Percentiles rank a stretch among this genome's conserved stretches.
Conservation (phyloP, 2,113 vertebrate genomes). For the Seriola rivoliana region DNA sequence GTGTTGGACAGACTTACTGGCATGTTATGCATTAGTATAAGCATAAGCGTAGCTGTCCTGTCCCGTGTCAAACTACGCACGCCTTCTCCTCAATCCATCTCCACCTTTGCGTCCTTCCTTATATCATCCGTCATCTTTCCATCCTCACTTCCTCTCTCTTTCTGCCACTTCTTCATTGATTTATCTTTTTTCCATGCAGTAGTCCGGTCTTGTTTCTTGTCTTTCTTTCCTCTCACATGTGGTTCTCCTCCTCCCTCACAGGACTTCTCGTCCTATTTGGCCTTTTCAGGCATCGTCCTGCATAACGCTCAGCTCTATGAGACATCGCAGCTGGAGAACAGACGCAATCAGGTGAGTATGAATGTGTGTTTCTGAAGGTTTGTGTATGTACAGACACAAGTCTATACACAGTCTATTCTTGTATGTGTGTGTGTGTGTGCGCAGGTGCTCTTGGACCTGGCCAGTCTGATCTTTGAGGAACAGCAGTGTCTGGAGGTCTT, state of each 20-base stretch:
- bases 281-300: constrained; percentile 97
- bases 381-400: not conserved
- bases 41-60: not conserved
- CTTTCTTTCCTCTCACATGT: not conserved
- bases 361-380: not conserved
- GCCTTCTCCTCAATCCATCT: constrained; percentile 10
- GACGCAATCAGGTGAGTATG: constrained; percentile 90
- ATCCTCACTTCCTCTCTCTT: not conserved
- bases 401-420: not conserved
- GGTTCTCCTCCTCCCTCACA: constrained; percentile 62
- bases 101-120: constrained; percentile 10
- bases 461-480: constrained; percentile 97
- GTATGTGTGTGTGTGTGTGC: constrained; percentile 29
- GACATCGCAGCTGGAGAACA: constrained; percentile 95
- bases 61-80: not conserved
- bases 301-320: constrained; percentile 98
- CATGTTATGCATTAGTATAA: not conserved
- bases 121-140: not conserved
- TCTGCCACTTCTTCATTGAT: constrained; percentile 1
- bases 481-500: constrained; percentile 96
- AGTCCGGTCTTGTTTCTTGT: not conserved
- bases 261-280: constrained; percentile 96
- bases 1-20: not conserved
- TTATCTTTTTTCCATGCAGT: not conserved
- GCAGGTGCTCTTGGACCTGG: constrained; percentile 95